phyloP scores from a whole-genome alignment of 2,113 vertebrate species.

The Charadrius vociferus region DNA sequence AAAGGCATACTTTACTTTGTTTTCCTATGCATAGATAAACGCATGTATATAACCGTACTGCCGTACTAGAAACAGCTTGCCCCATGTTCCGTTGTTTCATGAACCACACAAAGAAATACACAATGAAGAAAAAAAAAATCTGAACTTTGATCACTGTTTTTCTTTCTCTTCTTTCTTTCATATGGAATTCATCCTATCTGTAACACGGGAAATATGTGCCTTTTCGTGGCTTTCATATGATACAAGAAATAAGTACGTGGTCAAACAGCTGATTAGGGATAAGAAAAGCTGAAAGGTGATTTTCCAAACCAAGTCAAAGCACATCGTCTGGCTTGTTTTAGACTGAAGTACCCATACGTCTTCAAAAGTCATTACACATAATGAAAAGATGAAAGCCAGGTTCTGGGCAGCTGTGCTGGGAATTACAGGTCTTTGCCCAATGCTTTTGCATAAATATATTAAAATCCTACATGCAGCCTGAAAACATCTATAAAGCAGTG shows the following conservation, averaged over 20 bases:
- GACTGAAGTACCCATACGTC: not conserved
- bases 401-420: not conserved
- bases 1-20: not conserved
- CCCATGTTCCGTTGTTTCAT: not conserved
- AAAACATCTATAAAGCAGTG: not conserved
- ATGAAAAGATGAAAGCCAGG: not conserved
- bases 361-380: not conserved
- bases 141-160: not conserved
- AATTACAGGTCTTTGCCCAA: not conserved
- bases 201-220: fast-evolving
- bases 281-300: not conserved
- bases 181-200: not conserved
- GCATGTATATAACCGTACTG: fast-evolving
- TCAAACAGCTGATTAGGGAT: not conserved
- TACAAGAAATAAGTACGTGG: not conserved
- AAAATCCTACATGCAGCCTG: not conserved
- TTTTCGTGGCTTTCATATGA: not conserved
- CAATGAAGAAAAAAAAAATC: not conserved
- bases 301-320: not conserved
- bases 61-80: not conserved
- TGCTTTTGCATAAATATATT: not conserved
- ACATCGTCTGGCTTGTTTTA: not conserved
- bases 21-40: not conserved
- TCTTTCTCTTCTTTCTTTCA: not conserved
- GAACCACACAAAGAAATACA: not conserved